Base-by-base conservation (phyloP, 1,140 invertebrate species). In the Lethocerus indicus region DNA sequence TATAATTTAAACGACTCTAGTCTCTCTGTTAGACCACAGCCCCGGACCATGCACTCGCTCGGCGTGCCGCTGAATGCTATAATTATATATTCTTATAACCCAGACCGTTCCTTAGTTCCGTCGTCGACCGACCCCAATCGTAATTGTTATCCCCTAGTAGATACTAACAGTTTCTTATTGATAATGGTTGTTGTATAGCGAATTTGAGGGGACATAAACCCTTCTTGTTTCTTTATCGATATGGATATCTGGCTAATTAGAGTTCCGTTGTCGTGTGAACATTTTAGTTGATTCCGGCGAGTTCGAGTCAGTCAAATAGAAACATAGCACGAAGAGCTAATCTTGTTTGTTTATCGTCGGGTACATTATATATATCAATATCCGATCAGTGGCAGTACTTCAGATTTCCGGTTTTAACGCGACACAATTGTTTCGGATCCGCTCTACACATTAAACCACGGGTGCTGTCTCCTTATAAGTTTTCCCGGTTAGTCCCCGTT, bases 71-170 rank as follows among this genome's bases (percentile, higher is more conserved):
- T 48, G 23, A 29, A 27, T 21, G n/a, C n/a, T n/a, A n/a, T n/a
- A n/a, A n/a, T n/a, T n/a, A n/a, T n/a, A n/a, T n/a, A n/a, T n/a
- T n/a, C n/a, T n/a, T n/a, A 25, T 41, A 47, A 41, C 32, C 32
- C 28, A 25, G 29, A 29, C 41, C 52, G 32, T 41, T 50, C 39
- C 47, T 56, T 53, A 52, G 54, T 56, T 56, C 51, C 49, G 53
- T 56, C 53, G 54, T 56, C 53, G 40, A 53, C 51, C 44, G n/a
- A 53, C 44, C 52, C 54, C 57, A 50, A 57, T n/a, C 57, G 58
- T 59, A 56, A 59, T 59, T 58, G 58, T 59, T 59, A 49, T 54
- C 58, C 50, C 51, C 52, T 59, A 59, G 58, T 58, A 54, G 49
- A 28, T 43, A 26, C 49, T 59, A 57, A 58, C 54, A 56, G 55